A percentile compares a stretch with the other conserved stretches of the same genome.
Evolutionary conservation across 2,888 invertebrate species (phyloP).

Genomic region (Neoscelio sp.): DNA sequence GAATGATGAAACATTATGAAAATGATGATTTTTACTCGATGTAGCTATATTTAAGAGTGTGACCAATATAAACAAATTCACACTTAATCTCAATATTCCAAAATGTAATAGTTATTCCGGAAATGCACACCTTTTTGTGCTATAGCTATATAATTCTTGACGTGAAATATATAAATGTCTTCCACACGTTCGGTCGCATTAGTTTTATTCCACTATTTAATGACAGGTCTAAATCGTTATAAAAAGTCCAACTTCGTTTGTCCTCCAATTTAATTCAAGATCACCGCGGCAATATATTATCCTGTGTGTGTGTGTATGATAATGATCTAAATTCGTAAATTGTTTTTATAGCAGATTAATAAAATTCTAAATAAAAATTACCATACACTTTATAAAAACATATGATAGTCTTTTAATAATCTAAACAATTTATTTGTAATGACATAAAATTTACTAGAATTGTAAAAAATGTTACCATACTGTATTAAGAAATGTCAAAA

Average conservation of each 20-base stretch:
- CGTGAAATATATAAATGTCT: constrained; percentile 60
- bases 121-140: constrained; percentile 55
- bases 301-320: constrained; percentile 45
- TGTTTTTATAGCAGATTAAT: no score
- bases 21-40: no score
- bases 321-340: constrained; percentile 55
- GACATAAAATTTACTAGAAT: no score
- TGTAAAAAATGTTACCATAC: no score
- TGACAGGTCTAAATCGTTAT: constrained; percentile 42
- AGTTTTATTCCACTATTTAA: constrained; percentile 53
- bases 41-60: no score
- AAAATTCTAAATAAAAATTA: constrained; percentile 1
- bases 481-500: no score
- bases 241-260: constrained; percentile 42
- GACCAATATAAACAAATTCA: neutral
- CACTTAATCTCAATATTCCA: neutral
- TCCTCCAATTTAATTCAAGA: constrained; percentile 29
- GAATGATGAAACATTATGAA: no score
- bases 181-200: constrained; percentile 43
- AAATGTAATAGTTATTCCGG: constrained; percentile 53
- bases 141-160: neutral
- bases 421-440: no score
- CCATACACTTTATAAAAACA: neutral
- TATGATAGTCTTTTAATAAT: no score
- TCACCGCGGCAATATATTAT: constrained; percentile 33